A percentile compares a stretch with the other conserved stretches of the same genome.
These are phyloP conservation scores for Diarsia brunnea DNA, from an alignment of 2,888 invertebrate species.

Conservation along the genomic window DNA sequence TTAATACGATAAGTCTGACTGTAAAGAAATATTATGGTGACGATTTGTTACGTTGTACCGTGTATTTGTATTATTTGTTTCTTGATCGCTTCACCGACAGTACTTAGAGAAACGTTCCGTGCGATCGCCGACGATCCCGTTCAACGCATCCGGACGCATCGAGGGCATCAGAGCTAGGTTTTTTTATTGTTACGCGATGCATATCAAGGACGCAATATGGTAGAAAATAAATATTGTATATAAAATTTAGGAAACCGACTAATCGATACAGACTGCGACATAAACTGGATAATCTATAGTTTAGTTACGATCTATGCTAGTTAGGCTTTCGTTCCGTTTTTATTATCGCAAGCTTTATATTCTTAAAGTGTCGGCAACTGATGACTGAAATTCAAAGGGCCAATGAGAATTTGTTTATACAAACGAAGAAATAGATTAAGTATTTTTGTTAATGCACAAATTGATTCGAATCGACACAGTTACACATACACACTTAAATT, in stretches of 20 bases:
- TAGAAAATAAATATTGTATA: conserved; percentile 91
- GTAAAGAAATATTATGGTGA: conserved; percentile 85
- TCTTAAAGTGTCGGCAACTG: conserved; percentile 86
- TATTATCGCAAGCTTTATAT: conserved; percentile 88
- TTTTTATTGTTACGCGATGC: conserved; percentile 91
- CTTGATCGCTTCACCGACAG: conserved; percentile 87
- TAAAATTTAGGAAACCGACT: conserved; percentile 87
- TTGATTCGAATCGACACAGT: conserved; percentile 78
- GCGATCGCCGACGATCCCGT: conserved; percentile 72
- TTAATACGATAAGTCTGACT: conserved; percentile 90
- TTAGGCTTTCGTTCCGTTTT: conserved; percentile 88
- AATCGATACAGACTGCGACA: conserved; percentile 88
- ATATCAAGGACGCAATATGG: conserved; percentile 91
- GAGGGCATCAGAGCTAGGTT: conserved; percentile 88
- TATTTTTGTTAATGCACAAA: conserved; percentile 85
- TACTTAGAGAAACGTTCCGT: conserved; percentile 83
- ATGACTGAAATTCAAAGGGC: conserved; percentile 89
- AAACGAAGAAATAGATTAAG: conserved; percentile 77
- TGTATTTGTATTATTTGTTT: conserved; percentile 86
- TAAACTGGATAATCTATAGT: conserved; percentile 88
- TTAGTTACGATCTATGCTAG: conserved; percentile 89
- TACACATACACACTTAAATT: conserved; percentile 69
- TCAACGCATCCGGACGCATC: conserved; percentile 82
- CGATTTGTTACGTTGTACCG: conserved; percentile 86
- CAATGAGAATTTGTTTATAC: conserved; percentile 85